These are phyloP conservation scores for Apodemus speciosus DNA, from an alignment of 2,113 vertebrate species.

Conservation along the genomic window DNA sequence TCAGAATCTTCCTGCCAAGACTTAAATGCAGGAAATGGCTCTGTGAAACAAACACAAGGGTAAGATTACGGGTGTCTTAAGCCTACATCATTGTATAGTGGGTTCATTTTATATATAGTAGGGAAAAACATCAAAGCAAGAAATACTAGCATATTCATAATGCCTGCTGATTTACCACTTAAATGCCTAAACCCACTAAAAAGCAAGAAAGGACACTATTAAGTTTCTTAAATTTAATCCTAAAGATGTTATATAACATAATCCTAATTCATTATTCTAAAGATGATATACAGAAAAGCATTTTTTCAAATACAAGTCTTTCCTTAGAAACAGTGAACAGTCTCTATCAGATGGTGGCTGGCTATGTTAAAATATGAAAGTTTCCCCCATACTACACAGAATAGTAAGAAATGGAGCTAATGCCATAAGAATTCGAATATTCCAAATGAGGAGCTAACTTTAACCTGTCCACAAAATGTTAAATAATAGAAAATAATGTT, in stretches of 20 bases:
- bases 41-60: constrained; percentile 85
- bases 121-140: background rate
- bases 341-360: background rate
- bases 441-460: constrained; percentile 36
- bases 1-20: constrained; percentile 97
- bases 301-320: constrained; percentile 53
- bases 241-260: background rate
- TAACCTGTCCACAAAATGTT: background rate
- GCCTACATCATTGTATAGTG: background rate
- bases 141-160: constrained; percentile 10
- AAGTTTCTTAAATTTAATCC: constrained; percentile 66
- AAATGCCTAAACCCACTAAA: constrained; percentile 61
- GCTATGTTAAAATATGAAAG: background rate
- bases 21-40: constrained; percentile 96
- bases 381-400: constrained; percentile 19
- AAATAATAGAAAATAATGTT: background rate
- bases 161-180: constrained; percentile 1
- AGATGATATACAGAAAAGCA: background rate
- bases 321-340: constrained; percentile 51
- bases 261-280: background rate
- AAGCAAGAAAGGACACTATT: constrained; percentile 65
- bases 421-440: constrained; percentile 24
- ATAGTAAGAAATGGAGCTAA: constrained; percentile 43
- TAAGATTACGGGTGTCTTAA: constrained; percentile 50
- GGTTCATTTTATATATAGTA: constrained; percentile 1